phyloP scores from a whole-genome alignment of 2,888 invertebrate genomes.

The Vannuccia rotundouncinata region DNA sequence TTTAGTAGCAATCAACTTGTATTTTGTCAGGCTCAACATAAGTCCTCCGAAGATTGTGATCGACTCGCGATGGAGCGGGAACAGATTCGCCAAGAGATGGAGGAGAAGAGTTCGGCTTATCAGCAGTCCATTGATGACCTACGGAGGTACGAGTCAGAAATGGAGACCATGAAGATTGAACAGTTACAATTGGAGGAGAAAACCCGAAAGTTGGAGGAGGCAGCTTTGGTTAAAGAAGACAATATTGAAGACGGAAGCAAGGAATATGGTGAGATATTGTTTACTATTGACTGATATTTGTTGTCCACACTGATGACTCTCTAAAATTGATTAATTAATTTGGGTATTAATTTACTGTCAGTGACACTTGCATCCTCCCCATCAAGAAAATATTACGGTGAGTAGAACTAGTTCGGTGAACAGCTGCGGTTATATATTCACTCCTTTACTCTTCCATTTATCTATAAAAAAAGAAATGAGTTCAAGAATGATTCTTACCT shows the following conservation, averaged over 20 bases:
- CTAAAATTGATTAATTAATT: no score
- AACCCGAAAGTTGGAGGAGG: slow-evolving; percentile 31
- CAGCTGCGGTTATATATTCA: no score
- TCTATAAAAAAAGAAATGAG: no score
- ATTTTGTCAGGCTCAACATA: not conserved
- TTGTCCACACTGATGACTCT: no score
- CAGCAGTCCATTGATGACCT: not conserved
- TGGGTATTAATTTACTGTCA: no score
- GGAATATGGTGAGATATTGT: not conserved
- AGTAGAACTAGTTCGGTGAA: no score
- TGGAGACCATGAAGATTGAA: slow-evolving; percentile 26
- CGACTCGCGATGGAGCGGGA: slow-evolving; percentile 3
- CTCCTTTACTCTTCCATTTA: no score
- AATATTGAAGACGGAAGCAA: slow-evolving; percentile 27
- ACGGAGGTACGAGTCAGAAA: slow-evolving; percentile 21
- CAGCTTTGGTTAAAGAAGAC: slow-evolving; percentile 28
- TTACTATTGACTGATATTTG: no score
- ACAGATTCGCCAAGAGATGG: not conserved
- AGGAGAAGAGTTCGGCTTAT: not conserved
- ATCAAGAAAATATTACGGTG: no score
- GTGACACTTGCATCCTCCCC: no score
- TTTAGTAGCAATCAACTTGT: no score
- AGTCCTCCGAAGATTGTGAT: not conserved
- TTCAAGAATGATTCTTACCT: no score
- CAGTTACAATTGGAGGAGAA: slow-evolving; percentile 28